Evolutionary conservation across 2,113 vertebrate genomes (phyloP).

Genomic region (Polyodon spathula): DNA sequence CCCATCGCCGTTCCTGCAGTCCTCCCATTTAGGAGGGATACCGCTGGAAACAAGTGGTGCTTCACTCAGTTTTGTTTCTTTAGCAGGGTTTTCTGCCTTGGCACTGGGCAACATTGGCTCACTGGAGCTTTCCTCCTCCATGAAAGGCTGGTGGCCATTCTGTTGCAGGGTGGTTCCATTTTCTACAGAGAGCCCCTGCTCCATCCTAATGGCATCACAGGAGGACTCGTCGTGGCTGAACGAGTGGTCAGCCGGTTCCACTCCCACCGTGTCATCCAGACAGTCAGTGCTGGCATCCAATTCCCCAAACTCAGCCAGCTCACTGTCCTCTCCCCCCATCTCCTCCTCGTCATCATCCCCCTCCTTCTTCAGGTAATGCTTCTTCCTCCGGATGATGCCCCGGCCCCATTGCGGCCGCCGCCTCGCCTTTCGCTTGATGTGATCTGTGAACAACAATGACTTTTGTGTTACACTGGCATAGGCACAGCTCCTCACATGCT

Average conservation of each 20-base stretch:
- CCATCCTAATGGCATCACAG: conserved; percentile 59
- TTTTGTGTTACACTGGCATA: conserved; percentile 4
- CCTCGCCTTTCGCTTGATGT: conserved; percentile 75
- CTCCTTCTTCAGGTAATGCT: conserved; percentile 81
- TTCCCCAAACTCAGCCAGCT: conserved; percentile 56
- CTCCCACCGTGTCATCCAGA: conserved; percentile 64
- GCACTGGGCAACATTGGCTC: conserved; percentile 59
- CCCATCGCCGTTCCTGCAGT: conserved; percentile 79
- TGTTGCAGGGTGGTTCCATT: conserved; percentile 58
- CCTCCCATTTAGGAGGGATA: conserved; percentile 35
- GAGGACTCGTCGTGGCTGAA: conserved; percentile 90
- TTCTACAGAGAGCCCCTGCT: conserved; percentile 63
- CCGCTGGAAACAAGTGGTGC: no score
- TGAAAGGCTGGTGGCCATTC: conserved; percentile 66
- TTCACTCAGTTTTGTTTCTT: conserved; percentile 2
- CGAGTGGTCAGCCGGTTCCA: conserved; percentile 69
- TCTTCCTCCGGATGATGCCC: conserved; percentile 93
- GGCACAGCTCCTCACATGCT: conserved; percentile 12
- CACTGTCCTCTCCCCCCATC: conserved; percentile 53
- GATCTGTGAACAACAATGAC: conserved; percentile 51
- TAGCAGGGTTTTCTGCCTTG: conserved; percentile 6
- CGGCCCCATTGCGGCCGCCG: conserved; percentile 85
- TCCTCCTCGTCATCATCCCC: conserved; percentile 69
- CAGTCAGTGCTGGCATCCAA: conserved; percentile 61
- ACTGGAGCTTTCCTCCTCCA: conserved; percentile 90